A percentile compares a stretch with the other conserved stretches of the same genome.
Conservation (phyloP, 2,888 invertebrate genomes). For the Trachelus iudaicus region DNA sequence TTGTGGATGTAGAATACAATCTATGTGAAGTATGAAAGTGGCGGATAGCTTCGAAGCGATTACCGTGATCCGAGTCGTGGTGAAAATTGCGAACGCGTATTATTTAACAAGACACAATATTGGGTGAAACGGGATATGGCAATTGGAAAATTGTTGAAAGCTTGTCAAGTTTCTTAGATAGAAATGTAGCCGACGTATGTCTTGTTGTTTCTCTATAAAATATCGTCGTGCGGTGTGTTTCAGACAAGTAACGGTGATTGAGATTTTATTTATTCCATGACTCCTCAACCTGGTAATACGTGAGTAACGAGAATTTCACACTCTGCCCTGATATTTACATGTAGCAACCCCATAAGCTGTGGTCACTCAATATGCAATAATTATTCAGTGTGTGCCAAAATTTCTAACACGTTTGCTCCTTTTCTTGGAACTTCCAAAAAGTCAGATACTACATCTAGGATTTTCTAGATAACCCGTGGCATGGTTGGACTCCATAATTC, state of each 20-base stretch:
- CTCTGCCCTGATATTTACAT: not conserved
- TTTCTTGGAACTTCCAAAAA: not conserved
- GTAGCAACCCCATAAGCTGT: not conserved
- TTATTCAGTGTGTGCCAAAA: not conserved
- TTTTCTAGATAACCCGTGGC: not conserved
- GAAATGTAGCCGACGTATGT: slow-evolving; percentile 31
- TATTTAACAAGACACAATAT: not conserved
- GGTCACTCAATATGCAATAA: not conserved
- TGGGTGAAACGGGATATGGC: slow-evolving; percentile 42
- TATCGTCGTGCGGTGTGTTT: slow-evolving; percentile 32
- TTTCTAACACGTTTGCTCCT: not conserved
- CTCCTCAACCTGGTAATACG: slow-evolving; percentile 52
- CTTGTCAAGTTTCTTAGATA: slow-evolving; percentile 24
- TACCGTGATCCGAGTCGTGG: slow-evolving; percentile 11
- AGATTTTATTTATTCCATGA: slow-evolving; percentile 53
- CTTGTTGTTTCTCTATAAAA: slow-evolving; percentile 15
- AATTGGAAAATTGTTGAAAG: slow-evolving; percentile 34
- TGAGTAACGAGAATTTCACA: slow-evolving; percentile 39
- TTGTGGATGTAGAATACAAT: not conserved
- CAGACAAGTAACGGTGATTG: slow-evolving; percentile 29
- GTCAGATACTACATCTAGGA: not conserved
- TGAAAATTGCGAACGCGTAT: slow-evolving; percentile 24
- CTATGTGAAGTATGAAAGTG: not conserved
- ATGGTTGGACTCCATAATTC: not conserved
- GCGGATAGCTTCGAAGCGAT: not conserved